A percentile compares a stretch with the other conserved stretches of the same genome.
Conservation (phyloP, 2,888 invertebrate species). For the Drosophila lutescens region DNA sequence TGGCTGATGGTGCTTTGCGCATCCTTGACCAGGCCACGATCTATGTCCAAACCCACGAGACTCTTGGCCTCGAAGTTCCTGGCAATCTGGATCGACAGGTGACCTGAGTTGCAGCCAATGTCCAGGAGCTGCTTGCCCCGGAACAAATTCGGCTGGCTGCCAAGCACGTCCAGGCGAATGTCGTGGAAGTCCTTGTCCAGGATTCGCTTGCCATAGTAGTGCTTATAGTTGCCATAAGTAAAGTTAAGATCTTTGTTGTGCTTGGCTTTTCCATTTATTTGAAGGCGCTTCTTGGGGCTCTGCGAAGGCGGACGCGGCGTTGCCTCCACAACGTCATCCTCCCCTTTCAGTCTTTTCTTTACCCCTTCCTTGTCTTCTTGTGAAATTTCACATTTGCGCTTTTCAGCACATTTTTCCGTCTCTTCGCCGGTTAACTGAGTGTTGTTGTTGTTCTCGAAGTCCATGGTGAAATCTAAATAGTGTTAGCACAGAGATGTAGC, state of each 20-base stretch:
- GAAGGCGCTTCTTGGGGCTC: constrained; percentile 63
- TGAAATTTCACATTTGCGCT: constrained; percentile 21
- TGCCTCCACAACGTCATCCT: constrained; percentile 4
- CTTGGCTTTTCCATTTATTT: constrained; percentile 36
- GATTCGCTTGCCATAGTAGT: constrained; percentile 94
- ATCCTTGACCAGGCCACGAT: constrained; percentile 88
- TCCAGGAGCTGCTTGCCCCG: constrained; percentile 91
- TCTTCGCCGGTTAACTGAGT: constrained; percentile 4
- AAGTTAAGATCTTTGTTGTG: constrained; percentile 62
- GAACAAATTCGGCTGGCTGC: constrained; percentile 88
- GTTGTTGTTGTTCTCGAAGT: constrained; percentile 56
- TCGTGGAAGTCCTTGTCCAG: constrained; percentile 87
- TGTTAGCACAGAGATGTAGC: not conserved
- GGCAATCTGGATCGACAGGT: constrained; percentile 91
- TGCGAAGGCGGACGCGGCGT: constrained; percentile 18
- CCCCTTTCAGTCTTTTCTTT: constrained; percentile 52
- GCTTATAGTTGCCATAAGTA: constrained; percentile 82
- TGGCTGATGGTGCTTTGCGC: constrained; percentile 58
- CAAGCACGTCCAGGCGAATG: constrained; percentile 88
- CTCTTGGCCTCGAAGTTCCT: constrained; percentile 88
- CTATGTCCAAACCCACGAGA: constrained; percentile 93
- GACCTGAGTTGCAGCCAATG: constrained; percentile 95
- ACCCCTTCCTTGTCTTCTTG: constrained; percentile 3
- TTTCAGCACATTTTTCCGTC: constrained; percentile 9
- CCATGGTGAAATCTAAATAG: constrained; percentile 42